Percentiles rank a stretch among this genome's conserved stretches.
Evolutionary conservation across 2,797 vertebrate genomes (phyloP).

Genomic region (Enteromius radiatus): DNA sequence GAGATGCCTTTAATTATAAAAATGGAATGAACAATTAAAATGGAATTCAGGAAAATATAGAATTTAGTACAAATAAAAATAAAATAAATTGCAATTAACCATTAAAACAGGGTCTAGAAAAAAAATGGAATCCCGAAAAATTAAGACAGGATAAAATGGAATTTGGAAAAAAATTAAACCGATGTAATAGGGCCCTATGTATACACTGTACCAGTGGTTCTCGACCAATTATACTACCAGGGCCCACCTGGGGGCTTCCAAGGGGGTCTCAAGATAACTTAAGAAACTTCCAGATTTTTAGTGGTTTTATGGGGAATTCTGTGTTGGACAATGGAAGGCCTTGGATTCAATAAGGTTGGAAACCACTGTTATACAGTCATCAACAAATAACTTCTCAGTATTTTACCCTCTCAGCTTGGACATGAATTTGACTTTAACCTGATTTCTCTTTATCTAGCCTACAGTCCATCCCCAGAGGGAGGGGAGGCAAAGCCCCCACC

Average conservation of each 20-base stretch:
- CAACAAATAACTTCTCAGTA: background rate
- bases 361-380: background rate
- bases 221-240: background rate
- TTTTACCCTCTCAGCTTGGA: background rate
- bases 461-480: conserved; percentile 81
- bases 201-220: background rate
- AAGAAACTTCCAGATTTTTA: background rate
- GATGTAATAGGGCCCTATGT: background rate
- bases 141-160: no score
- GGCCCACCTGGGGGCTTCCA: no score
- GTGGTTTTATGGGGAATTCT: background rate
- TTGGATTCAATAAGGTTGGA: background rate
- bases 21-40: no score
- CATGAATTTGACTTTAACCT: background rate
- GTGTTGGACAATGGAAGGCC: background rate
- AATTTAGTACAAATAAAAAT: no score
- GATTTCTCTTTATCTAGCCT: conserved; percentile 72
- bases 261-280: background rate
- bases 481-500: conserved; percentile 78
- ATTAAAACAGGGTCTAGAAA: no score
- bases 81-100: no score
- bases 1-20: no score
- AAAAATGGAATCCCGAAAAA: no score
- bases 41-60: no score
- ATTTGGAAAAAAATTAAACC: background rate